Evolutionary conservation across 2,113 vertebrate species (phyloP).

Genomic region (Sitta europaea): DNA sequence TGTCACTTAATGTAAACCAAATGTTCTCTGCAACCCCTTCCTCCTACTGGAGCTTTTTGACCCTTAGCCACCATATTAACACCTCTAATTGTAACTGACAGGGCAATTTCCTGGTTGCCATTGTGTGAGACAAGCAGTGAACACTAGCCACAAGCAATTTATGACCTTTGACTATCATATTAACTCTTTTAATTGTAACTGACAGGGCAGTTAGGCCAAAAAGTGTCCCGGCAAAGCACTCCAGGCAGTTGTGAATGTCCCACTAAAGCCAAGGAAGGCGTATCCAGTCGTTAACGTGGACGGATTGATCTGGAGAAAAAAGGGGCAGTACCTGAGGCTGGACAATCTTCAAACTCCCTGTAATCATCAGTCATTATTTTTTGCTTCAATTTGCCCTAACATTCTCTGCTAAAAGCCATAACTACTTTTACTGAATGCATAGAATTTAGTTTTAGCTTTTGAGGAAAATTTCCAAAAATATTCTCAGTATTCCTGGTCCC

Average conservation of each 20-base stretch:
- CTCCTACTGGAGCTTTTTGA: conserved; percentile 43
- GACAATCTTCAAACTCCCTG: not conserved
- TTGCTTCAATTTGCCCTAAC: not conserved
- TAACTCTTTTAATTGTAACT: conserved; percentile 67
- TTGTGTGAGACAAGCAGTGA: conserved; percentile 16
- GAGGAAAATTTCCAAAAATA: not conserved
- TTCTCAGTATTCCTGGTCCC: not conserved
- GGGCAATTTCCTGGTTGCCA: conserved; percentile 70
- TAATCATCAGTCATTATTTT: not conserved
- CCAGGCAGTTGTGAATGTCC: not conserved
- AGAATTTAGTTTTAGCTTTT: not conserved
- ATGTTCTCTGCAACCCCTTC: conserved; percentile 35
- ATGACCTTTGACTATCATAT: conserved; percentile 68
- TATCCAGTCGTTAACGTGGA: not conserved
- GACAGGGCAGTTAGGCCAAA: conserved; percentile 51
- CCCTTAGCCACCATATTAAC: conserved; percentile 64
- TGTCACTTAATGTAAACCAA: conserved; percentile 60
- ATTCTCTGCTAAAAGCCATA: not conserved
- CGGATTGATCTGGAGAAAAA: not conserved
- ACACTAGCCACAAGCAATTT: conserved; percentile 68
- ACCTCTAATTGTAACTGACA: conserved; percentile 71
- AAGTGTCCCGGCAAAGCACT: not conserved
- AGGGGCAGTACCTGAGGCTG: not conserved
- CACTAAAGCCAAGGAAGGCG: not conserved
- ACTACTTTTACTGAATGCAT: not conserved